Conservation (phyloP, 2,113 vertebrate species). For the Euleptes europaea region DNA sequence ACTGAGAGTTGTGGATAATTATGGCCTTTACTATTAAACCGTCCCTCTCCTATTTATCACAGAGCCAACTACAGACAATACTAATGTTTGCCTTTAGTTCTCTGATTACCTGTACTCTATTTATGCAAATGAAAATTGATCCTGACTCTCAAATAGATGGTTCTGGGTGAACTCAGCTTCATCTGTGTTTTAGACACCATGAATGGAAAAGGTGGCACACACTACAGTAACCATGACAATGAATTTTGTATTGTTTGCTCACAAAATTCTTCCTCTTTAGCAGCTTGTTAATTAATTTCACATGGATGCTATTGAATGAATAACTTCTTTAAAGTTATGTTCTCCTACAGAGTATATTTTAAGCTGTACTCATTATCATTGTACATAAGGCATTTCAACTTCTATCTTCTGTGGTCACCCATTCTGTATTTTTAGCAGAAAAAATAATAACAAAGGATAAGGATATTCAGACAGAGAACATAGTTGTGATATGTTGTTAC, state of each 20-base stretch:
- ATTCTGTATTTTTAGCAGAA: background rate
- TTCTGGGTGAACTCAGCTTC: slow-evolving; percentile 50
- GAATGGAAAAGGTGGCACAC: slow-evolving; percentile 7
- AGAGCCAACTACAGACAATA: slow-evolving; percentile 69
- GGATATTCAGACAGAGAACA: background rate
- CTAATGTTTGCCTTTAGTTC: slow-evolving; percentile 68
- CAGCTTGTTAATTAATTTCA: slow-evolving; percentile 34
- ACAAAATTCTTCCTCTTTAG: rapidly evolving
- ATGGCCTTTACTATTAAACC: slow-evolving; percentile 71
- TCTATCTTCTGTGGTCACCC: background rate
- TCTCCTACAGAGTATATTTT: background rate
- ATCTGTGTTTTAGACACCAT: slow-evolving; percentile 39
- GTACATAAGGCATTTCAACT: background rate
- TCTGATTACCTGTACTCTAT: slow-evolving; percentile 63
- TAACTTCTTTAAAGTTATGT: slow-evolving; percentile 31
- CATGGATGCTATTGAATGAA: slow-evolving; percentile 9
- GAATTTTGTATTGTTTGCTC: slow-evolving; percentile 27
- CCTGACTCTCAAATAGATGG: slow-evolving; percentile 55
- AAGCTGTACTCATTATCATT: background rate
- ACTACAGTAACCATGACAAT: slow-evolving; percentile 20
- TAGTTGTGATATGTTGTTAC: background rate
- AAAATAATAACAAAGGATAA: background rate
- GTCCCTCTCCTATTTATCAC: slow-evolving; percentile 73
- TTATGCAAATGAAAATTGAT: slow-evolving; percentile 74
- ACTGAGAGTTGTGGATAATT: slow-evolving; percentile 77